A percentile compares a stretch with the other conserved stretches of the same genome.
phyloP scores from a whole-genome alignment of 2,888 invertebrate genomes.

The Microctonus hyperodae region DNA sequence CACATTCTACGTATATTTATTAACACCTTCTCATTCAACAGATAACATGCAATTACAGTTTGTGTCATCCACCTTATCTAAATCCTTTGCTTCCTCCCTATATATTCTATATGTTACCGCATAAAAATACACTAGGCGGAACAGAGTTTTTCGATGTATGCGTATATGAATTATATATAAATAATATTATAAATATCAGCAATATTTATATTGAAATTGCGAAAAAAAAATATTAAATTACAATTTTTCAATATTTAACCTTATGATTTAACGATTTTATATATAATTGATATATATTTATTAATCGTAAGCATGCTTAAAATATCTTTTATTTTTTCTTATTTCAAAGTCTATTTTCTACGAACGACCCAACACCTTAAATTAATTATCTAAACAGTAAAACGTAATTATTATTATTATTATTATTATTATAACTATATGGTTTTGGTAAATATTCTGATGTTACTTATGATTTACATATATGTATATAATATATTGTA shows the following conservation, averaged over 20 bases:
- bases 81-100: conserved; percentile 49
- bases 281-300: too few species aligned
- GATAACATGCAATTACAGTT: conserved; percentile 62
- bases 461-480: conserved; percentile 37
- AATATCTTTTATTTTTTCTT: neutral
- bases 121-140: conserved; percentile 49
- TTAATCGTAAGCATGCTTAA: neutral
- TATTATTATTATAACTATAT: neutral
- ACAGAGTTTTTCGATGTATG: conserved; percentile 24
- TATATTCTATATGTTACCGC: conserved; percentile 54
- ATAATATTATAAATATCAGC: neutral
- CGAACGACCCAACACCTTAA: conserved; percentile 53
- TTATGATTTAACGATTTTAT: too few species aligned
- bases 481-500: neutral
- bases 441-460: neutral
- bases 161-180: conserved; percentile 46
- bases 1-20: neutral
- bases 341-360: neutral
- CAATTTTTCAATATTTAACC: neutral
- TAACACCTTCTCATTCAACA: conserved; percentile 38
- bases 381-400: conserved; percentile 54
- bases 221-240: neutral
- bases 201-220: neutral
- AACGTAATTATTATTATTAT: conserved; percentile 29
- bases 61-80: conserved; percentile 61